A percentile compares a stretch with the other conserved stretches of the same genome.
These are phyloP conservation scores for Amniataba percoides DNA, from an alignment of 2,797 vertebrate genomes.

Conservation along the genomic window DNA sequence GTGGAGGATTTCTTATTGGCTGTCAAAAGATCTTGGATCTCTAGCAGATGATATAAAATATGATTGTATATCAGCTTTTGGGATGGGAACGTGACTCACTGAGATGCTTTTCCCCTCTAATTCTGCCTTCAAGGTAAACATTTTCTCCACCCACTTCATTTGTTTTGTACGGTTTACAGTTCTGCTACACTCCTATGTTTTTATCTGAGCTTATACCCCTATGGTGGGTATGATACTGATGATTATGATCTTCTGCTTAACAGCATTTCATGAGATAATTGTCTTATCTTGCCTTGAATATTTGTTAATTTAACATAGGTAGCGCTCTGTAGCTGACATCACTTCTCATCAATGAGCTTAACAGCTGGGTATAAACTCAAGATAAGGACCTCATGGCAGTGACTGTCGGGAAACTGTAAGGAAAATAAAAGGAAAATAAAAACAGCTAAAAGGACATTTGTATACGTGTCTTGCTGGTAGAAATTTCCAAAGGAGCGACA, in stretches of 20 bases:
- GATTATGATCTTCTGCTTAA: not conserved
- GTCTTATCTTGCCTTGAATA: not conserved
- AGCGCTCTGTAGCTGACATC: not conserved
- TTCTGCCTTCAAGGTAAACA: no score
- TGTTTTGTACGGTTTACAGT: not conserved
- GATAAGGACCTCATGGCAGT: not conserved
- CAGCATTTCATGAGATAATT: not conserved
- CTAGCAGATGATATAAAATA: not conserved
- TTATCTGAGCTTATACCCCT: not conserved
- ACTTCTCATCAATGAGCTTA: not conserved
- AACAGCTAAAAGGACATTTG: not conserved
- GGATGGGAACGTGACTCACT: no score
- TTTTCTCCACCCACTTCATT: not conserved
- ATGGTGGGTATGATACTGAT: not conserved
- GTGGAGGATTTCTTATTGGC: not conserved
- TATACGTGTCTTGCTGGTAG: not conserved
- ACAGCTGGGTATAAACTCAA: not conserved
- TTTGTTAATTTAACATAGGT: not conserved
- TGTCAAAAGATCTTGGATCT: not conserved
- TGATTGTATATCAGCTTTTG: not conserved
- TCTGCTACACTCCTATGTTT: not conserved
- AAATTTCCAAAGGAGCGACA: slow-evolving; percentile 18
- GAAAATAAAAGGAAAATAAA: not conserved
- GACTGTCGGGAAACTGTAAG: not conserved
- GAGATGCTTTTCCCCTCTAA: no score